Evolutionary conservation across 2,113 vertebrate genomes (phyloP), one percentile per base, ranked within the genome.

Genomic region (Odobenus rosmarus): DNA sequence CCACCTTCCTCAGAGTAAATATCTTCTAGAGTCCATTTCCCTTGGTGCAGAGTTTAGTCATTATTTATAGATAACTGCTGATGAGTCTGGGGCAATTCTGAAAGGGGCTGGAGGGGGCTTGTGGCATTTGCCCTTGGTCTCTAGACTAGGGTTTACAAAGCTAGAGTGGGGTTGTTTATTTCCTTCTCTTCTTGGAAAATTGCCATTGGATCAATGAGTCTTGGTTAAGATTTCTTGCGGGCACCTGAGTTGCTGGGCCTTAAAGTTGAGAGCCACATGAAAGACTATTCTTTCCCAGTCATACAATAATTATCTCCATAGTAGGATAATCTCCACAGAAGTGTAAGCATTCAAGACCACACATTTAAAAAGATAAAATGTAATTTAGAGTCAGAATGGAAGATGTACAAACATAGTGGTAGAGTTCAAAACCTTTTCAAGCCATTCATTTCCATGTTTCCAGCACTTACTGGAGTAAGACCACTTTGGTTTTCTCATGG

Each of bases 151-250:
- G 82, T 96, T 93, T 93, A 46, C 57, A 93, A 93, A 96, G 71
- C 86, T 81, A 74, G 62, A 85, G 84, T 61, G 36, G 81, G 24
- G 51, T 84, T 53, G 77, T 93, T 95, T 72, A 69, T 96, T 94
- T 95, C n/a, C 31, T 79, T 92, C 74, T 95, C 55, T 83, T 92
- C 67, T 96, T 76, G 46, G 93, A 42, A 96, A 94, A 59, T 91
- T 95, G 72, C 59, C 49, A 13, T 72, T 51, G 53, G 26, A 76
- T 94, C 36, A 23, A 2, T 88, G 46, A 79, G 33, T 81, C 64
- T 95, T 96, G 62, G 62, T 95, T 95, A 88, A 82, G 57, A 71
- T 91, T 53, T 91, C 42, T 81, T 94, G 49, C 57, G 69, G 89
- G 96, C 46, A 74, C 46, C 87, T 80, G 57, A 69, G 53, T 71